phyloP scores from a whole-genome alignment of 1,140 invertebrate genomes.

The Saccostrea cuccullata region DNA sequence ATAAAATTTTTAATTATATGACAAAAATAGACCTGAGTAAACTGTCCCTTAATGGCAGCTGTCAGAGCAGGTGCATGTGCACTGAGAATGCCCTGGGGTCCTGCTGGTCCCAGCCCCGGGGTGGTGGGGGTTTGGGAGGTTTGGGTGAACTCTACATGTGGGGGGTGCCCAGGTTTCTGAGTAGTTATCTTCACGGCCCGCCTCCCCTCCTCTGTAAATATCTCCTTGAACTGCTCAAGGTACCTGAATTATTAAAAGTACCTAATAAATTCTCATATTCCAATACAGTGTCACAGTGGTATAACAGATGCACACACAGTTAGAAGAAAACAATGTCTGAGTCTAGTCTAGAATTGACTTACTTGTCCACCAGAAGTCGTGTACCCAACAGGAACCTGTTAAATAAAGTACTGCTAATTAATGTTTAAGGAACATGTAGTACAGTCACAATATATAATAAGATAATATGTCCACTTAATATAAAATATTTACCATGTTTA shows the following conservation, averaged over 20 bases:
- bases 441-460: no score
- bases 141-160: constrained; percentile 87
- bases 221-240: constrained; percentile 95
- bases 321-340: not conserved
- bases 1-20: no score
- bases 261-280: no score
- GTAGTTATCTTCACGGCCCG: constrained; percentile 88
- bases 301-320: not conserved
- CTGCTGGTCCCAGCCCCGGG: constrained; percentile 60
- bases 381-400: no score
- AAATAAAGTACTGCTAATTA: not conserved
- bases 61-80: constrained; percentile 31
- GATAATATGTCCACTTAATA: no score
- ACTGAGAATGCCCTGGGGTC: constrained; percentile 62
- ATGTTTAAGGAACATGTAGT: no score
- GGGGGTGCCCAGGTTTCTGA: constrained; percentile 86
- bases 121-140: constrained; percentile 68
- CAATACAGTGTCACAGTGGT: no score
- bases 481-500: no score
- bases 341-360: not conserved
- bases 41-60: constrained; percentile 34
- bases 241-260: constrained; percentile 80
- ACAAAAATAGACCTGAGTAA: constrained; percentile 9
- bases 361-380: constrained; percentile 8
- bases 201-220: constrained; percentile 94